phyloP scores from a whole-genome alignment of 2,888 invertebrate species.

The Pristionchus arcanus region DNA sequence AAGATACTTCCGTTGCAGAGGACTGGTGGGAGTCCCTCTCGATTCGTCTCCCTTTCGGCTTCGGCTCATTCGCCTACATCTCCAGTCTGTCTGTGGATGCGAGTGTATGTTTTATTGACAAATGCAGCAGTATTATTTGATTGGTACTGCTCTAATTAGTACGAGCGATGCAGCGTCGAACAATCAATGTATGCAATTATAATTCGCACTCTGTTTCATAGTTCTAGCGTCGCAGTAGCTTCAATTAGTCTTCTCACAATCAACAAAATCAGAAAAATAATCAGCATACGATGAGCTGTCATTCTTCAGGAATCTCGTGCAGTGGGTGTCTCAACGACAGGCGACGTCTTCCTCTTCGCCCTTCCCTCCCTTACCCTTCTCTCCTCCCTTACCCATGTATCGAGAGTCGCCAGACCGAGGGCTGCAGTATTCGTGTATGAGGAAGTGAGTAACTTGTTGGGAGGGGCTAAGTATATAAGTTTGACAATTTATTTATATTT shows the following conservation, averaged over 20 bases:
- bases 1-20: neutral
- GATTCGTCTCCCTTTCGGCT: slow-evolving; percentile 28
- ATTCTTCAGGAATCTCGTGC: slow-evolving; percentile 19
- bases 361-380: slow-evolving; percentile 54
- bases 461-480: too few species aligned
- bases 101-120: neutral
- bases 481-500: too few species aligned
- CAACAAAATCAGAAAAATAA: too few species aligned
- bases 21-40: slow-evolving; percentile 49
- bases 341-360: slow-evolving; percentile 52
- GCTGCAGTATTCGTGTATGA: slow-evolving; percentile 46
- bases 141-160: too few species aligned
- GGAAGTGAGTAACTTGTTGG: slow-evolving; percentile 13
- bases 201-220: too few species aligned
- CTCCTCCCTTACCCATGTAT: neutral
- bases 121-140: neutral
- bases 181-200: too few species aligned
- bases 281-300: neutral
- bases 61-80: slow-evolving; percentile 43
- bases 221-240: too few species aligned
- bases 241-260: too few species aligned
- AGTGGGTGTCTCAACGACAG: slow-evolving; percentile 50
- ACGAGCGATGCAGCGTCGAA: too few species aligned
- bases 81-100: slow-evolving; percentile 42
- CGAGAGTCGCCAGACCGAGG: slow-evolving; percentile 24